These are phyloP conservation scores for Oncorhynchus nerka DNA, from an alignment of 2,113 vertebrate genomes.

Conservation along the genomic window DNA sequence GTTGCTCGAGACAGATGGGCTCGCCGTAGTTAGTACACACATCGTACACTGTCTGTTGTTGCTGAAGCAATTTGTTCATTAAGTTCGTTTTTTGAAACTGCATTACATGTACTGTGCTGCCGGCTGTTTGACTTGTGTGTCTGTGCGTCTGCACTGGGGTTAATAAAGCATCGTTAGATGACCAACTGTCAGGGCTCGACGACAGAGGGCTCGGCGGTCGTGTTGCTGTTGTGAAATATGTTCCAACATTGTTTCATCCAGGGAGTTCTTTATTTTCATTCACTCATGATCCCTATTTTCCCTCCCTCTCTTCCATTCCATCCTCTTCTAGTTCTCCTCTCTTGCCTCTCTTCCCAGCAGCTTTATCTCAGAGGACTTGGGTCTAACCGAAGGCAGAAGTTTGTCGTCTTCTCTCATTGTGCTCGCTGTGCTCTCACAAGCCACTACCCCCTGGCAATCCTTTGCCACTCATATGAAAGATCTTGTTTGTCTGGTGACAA, in stretches of 20 bases:
- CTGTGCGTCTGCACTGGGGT: conserved; percentile 11
- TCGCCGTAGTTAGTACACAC: background rate
- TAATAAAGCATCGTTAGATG: conserved; percentile 29
- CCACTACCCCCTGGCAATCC: background rate
- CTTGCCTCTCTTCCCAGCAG: conserved; percentile 9
- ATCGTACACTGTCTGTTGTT: conserved; percentile 9
- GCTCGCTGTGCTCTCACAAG: background rate
- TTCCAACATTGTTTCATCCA: conserved; percentile 4
- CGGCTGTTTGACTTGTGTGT: conserved; percentile 34
- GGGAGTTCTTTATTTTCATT: background rate
- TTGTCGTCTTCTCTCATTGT: conserved; percentile 32
- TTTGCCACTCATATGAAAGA: conserved; percentile 1
- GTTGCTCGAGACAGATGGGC: conserved; percentile 23
- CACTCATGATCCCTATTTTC: conserved; percentile 15
- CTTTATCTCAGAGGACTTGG: background rate
- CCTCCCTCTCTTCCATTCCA: conserved; percentile 1
- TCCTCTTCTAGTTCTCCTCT: conserved; percentile 12
- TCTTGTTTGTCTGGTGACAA: conserved; percentile 25
- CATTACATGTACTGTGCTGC: conserved; percentile 17
- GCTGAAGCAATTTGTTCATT: conserved; percentile 33
- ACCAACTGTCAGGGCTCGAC: conserved; percentile 19
- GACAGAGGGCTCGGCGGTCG: background rate
- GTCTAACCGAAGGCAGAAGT: conserved; percentile 25
- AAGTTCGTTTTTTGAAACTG: conserved; percentile 7
- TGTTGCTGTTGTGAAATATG: conserved; percentile 36